A percentile compares a stretch with the other conserved stretches of the same genome.
Evolutionary conservation across 1,140 invertebrate genomes (phyloP).

Genomic region (Andricus grossulariae): DNA sequence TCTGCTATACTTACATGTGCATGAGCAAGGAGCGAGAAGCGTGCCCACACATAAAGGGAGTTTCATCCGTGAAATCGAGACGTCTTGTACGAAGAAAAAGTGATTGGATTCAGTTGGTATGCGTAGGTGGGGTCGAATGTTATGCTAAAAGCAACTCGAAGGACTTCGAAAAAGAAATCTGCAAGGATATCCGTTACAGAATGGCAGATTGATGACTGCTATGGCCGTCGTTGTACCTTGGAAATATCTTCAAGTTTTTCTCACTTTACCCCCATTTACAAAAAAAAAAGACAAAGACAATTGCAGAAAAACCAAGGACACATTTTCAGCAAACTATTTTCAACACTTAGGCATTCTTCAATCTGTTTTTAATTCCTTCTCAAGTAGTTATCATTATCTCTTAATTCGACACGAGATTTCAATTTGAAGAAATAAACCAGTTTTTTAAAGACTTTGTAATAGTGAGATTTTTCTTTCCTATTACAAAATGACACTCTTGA

Average conservation of each 20-base stretch:
- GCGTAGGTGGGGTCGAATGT: conserved; percentile 30
- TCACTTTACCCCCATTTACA: neutral
- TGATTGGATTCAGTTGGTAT: conserved; percentile 25
- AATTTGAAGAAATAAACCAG: too few relatives aligned
- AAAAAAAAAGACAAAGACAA: too few relatives aligned
- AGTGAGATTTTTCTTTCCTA: too few relatives aligned
- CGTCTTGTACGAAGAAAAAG: conserved; percentile 27
- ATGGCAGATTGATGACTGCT: conserved; percentile 30
- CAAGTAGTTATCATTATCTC: too few relatives aligned
- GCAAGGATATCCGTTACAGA: conserved; percentile 27
- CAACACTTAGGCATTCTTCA: too few relatives aligned
- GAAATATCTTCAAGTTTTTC: conserved; percentile 14
- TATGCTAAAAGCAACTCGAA: conserved; percentile 27
- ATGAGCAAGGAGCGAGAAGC: neutral
- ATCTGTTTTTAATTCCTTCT: too few relatives aligned
- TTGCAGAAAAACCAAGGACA: too few relatives aligned
- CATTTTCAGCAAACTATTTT: too few relatives aligned
- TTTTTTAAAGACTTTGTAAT: too few relatives aligned
- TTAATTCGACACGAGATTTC: too few relatives aligned
- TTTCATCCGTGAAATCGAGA: conserved; percentile 39
- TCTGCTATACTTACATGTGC: conserved; percentile 7
- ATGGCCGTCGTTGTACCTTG: neutral
- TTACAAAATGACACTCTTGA: too few relatives aligned
- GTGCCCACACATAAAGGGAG: conserved; percentile 33
- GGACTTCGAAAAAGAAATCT: conserved; percentile 26